These are phyloP conservation scores for Chrosomus eos DNA, from an alignment of 2,797 vertebrate species.

Conservation along the genomic window DNA sequence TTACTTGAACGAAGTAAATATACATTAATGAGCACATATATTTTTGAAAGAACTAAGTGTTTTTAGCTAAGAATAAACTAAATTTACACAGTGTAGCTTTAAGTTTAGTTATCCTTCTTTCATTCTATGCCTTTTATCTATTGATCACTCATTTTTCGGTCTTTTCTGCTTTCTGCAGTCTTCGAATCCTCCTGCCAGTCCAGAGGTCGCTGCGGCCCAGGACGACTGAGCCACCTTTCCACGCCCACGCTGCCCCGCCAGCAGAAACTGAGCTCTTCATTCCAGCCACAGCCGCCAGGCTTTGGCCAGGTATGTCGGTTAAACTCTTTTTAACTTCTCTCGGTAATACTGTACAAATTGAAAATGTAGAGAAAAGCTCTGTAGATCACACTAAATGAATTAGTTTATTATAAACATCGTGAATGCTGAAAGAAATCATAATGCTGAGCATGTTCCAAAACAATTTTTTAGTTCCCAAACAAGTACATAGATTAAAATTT, in stretches of 20 bases:
- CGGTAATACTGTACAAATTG: background rate
- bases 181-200: constrained; percentile 88
- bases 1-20: too few species aligned
- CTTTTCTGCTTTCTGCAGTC: constrained; percentile 60
- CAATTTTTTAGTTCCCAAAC: background rate
- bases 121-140: background rate
- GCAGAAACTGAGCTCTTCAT: constrained; percentile 85
- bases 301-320: constrained; percentile 86
- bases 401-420: background rate
- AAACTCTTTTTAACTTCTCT: background rate
- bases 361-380: background rate
- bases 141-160: background rate
- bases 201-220: constrained; percentile 85
- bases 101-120: constrained; percentile 2
- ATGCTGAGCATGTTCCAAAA: background rate
- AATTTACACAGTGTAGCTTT: too few species aligned
- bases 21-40: too few species aligned
- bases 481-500: background rate
- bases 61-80: too few species aligned
- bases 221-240: constrained; percentile 82
- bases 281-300: constrained; percentile 85
- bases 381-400: background rate
- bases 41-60: too few species aligned
- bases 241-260: constrained; percentile 78
- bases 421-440: background rate